Evolutionary conservation across 2,797 vertebrate genomes (phyloP), one percentile per base, ranked within the genome.

Genomic region (Hydrophis major): DNA sequence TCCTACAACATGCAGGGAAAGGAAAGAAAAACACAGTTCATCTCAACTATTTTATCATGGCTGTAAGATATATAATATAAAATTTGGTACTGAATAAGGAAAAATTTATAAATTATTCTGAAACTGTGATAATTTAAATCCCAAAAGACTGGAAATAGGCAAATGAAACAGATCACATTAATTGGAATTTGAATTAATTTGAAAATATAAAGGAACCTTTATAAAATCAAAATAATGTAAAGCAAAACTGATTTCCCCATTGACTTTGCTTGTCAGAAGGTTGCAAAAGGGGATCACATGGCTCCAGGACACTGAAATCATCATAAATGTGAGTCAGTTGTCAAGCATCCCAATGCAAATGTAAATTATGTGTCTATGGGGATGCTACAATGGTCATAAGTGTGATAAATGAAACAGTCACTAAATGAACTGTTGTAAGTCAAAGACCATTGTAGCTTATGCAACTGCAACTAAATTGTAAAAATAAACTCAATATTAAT

Each of bases 1-100:
- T 99, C 99, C 99, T 99, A 93, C 7, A 18, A 6, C 11, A 86
- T 10, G 47, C 11, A 89, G 32, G 22, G 1, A 2, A 25, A 88
- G 5, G 47, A 60, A 55, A 91, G 56, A 53, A 22, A 90, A 0
- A 10, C 16, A 69, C 1, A 28, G 10, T 20, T 93, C 88, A 95
- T 87, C 6, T 28, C 90, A 69, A 32, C 16, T 61, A 16, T 0
- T 0, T 66, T 25, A 89, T 32, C 37, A 89, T 11, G 74, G 20
- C n/a, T 10, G 10, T 2, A 86, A 25, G 59, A n/a, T 74, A 57
- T 13, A 66, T 47, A 42, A 7, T n/a, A 25, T 32, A 86, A 42
- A 86, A 89, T 42, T 4, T 13, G 8, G 14, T 42, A 37, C 12
- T 18, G 4, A 59, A 63, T 7, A 22, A 91, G 86, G 32, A 14